phyloP scores from a whole-genome alignment of 2,797 vertebrate species.

The Gallirallus australis region DNA sequence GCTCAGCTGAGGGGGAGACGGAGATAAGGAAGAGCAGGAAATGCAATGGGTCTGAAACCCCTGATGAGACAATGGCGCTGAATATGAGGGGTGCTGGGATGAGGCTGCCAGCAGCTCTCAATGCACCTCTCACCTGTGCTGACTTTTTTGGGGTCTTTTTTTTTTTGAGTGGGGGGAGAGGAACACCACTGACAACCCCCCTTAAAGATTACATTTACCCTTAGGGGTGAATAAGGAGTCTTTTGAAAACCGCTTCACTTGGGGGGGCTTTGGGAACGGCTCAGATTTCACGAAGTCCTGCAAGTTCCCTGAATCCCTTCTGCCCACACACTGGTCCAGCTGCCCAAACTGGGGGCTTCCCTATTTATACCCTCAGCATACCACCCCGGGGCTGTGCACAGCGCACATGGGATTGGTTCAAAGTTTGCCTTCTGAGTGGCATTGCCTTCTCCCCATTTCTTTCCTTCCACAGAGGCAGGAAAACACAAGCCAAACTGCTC shows the following conservation, averaged over 20 bases:
- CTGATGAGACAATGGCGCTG: background rate
- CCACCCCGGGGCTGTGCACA: background rate
- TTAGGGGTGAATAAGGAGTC: background rate
- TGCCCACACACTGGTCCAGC: background rate
- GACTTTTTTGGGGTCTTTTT: background rate
- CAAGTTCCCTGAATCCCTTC: background rate
- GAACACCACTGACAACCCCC: background rate
- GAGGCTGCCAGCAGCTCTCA: background rate
- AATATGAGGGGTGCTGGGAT: background rate
- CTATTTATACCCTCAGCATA: background rate
- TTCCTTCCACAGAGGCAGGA: background rate
- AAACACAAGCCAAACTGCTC: background rate
- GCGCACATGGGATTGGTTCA: accelerated
- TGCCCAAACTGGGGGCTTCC: background rate
- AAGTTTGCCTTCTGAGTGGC: background rate
- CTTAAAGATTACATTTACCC: background rate
- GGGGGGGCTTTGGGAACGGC: background rate
- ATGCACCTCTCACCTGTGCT: background rate
- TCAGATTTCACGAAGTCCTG: background rate
- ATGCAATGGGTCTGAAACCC: background rate
- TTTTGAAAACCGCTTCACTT: background rate
- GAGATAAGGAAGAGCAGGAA: background rate
- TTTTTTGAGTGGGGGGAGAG: accelerated
- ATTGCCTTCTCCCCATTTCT: background rate
- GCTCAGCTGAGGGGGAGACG: background rate